These are phyloP conservation scores for Gasteruption jaculator DNA, from an alignment of 2,888 invertebrate genomes.

Conservation along the genomic window DNA sequence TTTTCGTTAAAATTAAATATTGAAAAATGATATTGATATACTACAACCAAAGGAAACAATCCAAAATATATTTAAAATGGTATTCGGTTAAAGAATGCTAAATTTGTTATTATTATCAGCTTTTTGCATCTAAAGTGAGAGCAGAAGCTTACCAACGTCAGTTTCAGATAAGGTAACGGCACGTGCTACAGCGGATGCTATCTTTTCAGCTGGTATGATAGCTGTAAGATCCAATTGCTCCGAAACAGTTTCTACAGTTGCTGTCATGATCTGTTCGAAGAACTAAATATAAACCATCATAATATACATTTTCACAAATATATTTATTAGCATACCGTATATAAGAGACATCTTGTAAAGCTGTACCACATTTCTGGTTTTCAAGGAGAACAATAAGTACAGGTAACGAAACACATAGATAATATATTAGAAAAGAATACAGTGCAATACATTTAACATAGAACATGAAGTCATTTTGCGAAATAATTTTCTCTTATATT, in stretches of 20 bases:
- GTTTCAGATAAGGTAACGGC: constrained; percentile 85
- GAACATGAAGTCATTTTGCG: too few species aligned
- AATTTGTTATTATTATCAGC: too few species aligned
- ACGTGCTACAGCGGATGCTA: constrained; percentile 76
- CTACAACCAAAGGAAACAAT: not conserved
- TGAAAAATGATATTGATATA: constrained; percentile 1
- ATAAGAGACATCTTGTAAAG: constrained; percentile 14
- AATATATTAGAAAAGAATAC: too few species aligned
- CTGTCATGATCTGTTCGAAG: constrained; percentile 80
- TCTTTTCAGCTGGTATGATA: constrained; percentile 72
- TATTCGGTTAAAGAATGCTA: not conserved
- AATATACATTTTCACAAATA: constrained; percentile 36
- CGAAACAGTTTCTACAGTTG: constrained; percentile 90
- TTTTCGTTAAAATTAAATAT: constrained; percentile 20
- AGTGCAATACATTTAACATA: too few species aligned
- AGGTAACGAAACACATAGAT: constrained; percentile 22
- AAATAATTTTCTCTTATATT: too few species aligned
- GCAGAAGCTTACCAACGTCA: constrained; percentile 69
- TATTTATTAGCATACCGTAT: constrained; percentile 43
- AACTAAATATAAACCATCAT: constrained; percentile 51
- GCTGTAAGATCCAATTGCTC: constrained; percentile 87
- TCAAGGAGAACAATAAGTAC: constrained; percentile 24
- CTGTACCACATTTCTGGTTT: constrained; percentile 2
- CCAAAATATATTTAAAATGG: not conserved
- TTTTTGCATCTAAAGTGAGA: not conserved